These are phyloP conservation scores for Crenichthys baileyi DNA, from an alignment of 2,797 vertebrate species.

Conservation along the genomic window DNA sequence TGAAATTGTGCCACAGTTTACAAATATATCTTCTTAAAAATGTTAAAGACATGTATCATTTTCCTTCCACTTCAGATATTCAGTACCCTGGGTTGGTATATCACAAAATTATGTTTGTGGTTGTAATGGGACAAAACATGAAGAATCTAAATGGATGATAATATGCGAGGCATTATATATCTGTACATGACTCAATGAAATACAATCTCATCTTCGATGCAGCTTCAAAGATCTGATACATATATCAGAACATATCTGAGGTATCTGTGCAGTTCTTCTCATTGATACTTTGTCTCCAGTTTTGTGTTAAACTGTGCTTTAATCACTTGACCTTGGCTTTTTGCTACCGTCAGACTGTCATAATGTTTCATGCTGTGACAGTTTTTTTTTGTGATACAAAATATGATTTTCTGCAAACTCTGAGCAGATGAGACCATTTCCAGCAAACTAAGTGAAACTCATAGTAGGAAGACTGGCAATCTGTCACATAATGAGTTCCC, in stretches of 20 bases:
- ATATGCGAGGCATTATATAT: neutral
- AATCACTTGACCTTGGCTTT: constrained; percentile 6
- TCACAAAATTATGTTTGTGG: neutral
- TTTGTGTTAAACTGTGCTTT: neutral
- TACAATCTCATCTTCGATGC: neutral
- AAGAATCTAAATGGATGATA: neutral
- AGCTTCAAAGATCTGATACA: neutral
- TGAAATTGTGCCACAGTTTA: neutral
- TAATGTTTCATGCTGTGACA: constrained; percentile 8
- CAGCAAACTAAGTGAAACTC: constrained; percentile 10
- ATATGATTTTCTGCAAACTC: constrained; percentile 19
- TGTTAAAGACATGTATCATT: neutral
- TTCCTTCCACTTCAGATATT: neutral
- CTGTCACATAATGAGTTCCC: constrained; percentile 12
- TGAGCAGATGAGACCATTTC: constrained; percentile 28
- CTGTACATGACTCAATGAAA: neutral
- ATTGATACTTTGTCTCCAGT: neutral
- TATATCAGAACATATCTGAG: neutral
- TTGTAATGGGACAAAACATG: neutral
- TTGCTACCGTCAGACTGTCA: constrained; percentile 12
- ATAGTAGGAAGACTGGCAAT: neutral
- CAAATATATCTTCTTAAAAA: neutral
- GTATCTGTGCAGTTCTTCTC: neutral
- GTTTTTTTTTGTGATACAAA: constrained; percentile 14
- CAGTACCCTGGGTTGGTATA: neutral